phyloP scores from a whole-genome alignment of 2,113 vertebrate species.

The Callipepla squamata region DNA sequence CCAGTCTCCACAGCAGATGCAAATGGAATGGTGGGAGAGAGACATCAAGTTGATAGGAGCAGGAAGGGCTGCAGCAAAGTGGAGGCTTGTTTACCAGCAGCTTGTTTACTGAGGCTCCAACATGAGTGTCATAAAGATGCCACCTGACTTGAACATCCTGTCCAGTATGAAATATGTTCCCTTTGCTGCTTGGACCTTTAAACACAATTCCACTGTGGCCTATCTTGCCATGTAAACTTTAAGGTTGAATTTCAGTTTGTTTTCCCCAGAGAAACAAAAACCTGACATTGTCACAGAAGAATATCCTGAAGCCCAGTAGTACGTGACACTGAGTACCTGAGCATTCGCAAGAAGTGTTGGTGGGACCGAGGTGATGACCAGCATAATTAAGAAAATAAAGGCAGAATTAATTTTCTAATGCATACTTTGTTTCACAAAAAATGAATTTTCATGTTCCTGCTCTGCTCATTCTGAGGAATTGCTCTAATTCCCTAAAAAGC shows the following conservation, averaged over 20 bases:
- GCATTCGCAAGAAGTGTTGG: background rate
- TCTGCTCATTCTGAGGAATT: background rate
- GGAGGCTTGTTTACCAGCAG: background rate
- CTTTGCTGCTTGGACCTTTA: conserved; percentile 27
- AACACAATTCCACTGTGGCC: conserved; percentile 4
- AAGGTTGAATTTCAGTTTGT: conserved; percentile 28
- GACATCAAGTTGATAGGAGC: background rate
- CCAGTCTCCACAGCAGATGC: background rate
- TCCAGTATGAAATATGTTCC: background rate
- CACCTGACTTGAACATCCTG: background rate
- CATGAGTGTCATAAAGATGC: background rate
- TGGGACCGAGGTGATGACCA: conserved; percentile 11
- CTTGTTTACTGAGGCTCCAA: background rate
- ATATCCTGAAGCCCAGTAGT: conserved; percentile 8
- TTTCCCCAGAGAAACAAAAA: conserved; percentile 39
- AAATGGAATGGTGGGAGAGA: background rate
- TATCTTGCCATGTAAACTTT: conserved; percentile 15
- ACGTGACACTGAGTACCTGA: background rate
- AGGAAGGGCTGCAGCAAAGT: background rate
- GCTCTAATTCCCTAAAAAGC: conserved; percentile 18
- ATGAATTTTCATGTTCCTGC: background rate
- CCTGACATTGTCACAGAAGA: background rate
- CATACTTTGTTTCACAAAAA: background rate
- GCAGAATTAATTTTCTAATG: background rate
- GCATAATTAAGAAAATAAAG: conserved; percentile 32